These are phyloP conservation scores for Lithophane ornitopus DNA, from an alignment of 2,888 invertebrate species.

Conservation along the genomic window DNA sequence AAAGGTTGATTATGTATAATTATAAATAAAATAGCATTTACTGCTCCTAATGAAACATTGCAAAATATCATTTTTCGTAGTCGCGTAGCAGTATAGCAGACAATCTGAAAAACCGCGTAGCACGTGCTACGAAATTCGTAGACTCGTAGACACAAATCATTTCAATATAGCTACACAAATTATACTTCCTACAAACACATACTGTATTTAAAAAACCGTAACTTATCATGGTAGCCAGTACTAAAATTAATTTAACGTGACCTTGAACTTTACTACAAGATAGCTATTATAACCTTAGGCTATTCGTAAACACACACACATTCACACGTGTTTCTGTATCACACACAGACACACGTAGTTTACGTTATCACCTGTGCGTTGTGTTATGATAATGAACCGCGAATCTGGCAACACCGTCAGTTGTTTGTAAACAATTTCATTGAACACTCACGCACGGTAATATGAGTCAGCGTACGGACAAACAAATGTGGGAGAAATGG, in stretches of 20 bases:
- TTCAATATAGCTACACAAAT: not conserved
- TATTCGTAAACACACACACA: conserved; percentile 19
- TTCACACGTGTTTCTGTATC: not conserved
- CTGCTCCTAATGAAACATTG: not conserved
- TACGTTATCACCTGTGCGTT: conserved; percentile 54
- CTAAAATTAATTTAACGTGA: conserved; percentile 26
- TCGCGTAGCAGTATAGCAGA: conserved; percentile 28
- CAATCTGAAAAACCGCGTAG: conserved; percentile 25
- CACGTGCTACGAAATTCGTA: conserved; percentile 37
- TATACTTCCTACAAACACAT: not conserved
- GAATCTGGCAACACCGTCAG: conserved; percentile 62
- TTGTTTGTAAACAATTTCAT: conserved; percentile 69
- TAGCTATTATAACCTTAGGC: conserved; percentile 14
- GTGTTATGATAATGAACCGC: conserved; percentile 67
- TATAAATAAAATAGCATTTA: not conserved
- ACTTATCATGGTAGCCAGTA: conserved; percentile 1
- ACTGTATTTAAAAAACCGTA: not conserved
- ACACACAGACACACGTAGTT: conserved; percentile 22
- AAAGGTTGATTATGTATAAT: no score
- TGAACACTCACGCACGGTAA: conserved; percentile 57
- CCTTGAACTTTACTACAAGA: conserved; percentile 37
- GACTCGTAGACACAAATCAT: conserved; percentile 13
- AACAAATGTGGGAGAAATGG: not conserved
- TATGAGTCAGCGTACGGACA: conserved; percentile 22
- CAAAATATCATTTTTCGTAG: not conserved